Base-by-base conservation (phyloP, 2,888 invertebrate species). In the Chamaedrilus cognettii region DNA sequence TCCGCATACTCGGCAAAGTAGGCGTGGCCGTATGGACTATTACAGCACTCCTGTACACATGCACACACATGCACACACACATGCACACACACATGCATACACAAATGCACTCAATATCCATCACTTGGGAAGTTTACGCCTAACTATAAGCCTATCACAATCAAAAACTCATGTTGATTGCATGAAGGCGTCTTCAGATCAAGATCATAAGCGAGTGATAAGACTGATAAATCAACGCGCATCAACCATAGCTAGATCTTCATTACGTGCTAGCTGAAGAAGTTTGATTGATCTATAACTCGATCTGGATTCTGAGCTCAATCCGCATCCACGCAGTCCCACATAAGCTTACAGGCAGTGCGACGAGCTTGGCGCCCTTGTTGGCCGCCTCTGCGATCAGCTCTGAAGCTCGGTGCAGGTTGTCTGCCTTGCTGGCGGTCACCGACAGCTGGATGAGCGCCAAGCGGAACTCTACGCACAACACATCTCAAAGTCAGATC, bases 1-100 rank as follows among this genome's bases (percentile, higher is more conserved):
- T 97, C 97, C 0, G 96, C 92, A 84, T 94, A 94, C 77, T 93
- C 88, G 0, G 88, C 85, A 81, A 96, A 96, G 82, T 89, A 91
- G 31, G 77, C 78, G 72, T 79, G 76, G 65, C 96, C 96, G 84
- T 96, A 96, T 0, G 96, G 96, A 23, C 92, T 92, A 82, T 96
- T 97, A 79, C 96, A 97, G 81, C 94, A 96, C 85, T 97, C 97
- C 82, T 85, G 68, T 3, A 68, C 34, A 50, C 26, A 32, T 23
- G 30, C 30, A 1, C 3, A 52, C 51, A 32, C 4, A n/a, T 30
- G 11, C 19, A 59, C 15, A 2, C n/a, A 19, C n/a, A n/a, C n/a
- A n/a, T n/a, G n/a, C n/a, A n/a, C n/a, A n/a, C n/a, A n/a, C n/a
- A n/a, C n/a, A n/a, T n/a, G n/a, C n/a, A n/a, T n/a, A n/a, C n/a